Percentiles rank a stretch among this genome's conserved stretches.
Evolutionary conservation across 2,888 invertebrate genomes (phyloP).

Genomic region (Carpatolechia fugitivella): DNA sequence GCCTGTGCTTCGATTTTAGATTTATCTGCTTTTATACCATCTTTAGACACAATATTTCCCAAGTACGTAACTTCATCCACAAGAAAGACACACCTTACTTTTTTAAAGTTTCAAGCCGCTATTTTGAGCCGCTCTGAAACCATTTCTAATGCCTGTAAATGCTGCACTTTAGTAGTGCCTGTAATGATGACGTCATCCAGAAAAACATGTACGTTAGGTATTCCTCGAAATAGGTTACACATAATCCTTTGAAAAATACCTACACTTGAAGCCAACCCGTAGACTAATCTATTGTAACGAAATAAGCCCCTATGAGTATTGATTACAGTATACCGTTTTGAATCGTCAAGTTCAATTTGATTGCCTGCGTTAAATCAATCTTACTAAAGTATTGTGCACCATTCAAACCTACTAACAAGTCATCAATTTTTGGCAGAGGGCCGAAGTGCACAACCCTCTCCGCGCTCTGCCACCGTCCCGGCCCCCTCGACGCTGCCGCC

Average conservation of each 20-base stretch:
- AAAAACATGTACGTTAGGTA: constrained; percentile 6
- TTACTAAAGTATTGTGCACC: constrained; percentile 5
- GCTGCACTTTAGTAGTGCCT: neutral
- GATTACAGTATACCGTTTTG: neutral
- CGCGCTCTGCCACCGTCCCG: neutral
- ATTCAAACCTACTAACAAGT: neutral
- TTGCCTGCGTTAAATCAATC: constrained; percentile 12
- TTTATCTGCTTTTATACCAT: neutral
- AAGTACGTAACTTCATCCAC: constrained; percentile 10
- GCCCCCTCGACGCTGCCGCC: neutral
- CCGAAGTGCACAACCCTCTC: neutral
- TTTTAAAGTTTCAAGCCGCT: constrained; percentile 8
- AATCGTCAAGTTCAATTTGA: constrained; percentile 10
- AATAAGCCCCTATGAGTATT: constrained; percentile 14
- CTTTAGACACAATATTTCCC: neutral
- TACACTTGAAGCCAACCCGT: constrained; percentile 9
- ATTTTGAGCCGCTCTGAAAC: neutral
- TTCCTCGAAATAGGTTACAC: neutral
- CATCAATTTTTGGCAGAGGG: neutral
- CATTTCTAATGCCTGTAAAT: neutral
- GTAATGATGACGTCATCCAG: neutral
- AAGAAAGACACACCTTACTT: constrained; percentile 11
- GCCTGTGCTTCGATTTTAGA: constrained; percentile 1
- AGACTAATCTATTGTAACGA: constrained; percentile 14
- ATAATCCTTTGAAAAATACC: constrained; percentile 15